These are phyloP conservation scores for Lindbergichthys nudifrons DNA, from an alignment of 2,797 vertebrate genomes.

Conservation along the genomic window DNA sequence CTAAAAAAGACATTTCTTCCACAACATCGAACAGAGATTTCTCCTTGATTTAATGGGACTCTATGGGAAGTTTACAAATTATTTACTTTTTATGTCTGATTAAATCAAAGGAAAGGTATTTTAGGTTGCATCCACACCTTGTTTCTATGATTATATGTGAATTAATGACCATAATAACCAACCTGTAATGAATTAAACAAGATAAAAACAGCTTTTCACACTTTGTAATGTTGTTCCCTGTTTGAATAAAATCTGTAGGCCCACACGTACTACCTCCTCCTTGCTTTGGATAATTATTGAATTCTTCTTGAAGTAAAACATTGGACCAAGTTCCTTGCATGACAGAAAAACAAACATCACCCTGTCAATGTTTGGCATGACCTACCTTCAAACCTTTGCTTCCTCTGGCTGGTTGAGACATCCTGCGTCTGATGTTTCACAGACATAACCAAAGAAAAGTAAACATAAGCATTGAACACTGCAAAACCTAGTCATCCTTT, in stretches of 20 bases:
- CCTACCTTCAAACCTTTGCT: background rate
- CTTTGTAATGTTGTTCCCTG: background rate
- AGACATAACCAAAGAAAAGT: slow-evolving; percentile 7
- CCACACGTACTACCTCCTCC: background rate
- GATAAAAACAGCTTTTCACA: background rate
- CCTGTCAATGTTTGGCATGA: background rate
- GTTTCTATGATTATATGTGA: background rate
- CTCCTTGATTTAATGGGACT: background rate
- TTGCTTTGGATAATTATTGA: background rate
- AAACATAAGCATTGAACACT: slow-evolving; percentile 1
- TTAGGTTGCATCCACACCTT: background rate
- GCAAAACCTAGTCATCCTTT: background rate
- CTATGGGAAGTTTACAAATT: background rate
- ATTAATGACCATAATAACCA: background rate
- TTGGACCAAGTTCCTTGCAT: too few relatives aligned
- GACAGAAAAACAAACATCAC: background rate
- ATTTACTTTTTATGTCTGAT: background rate
- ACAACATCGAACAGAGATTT: background rate
- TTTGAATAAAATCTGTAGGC: background rate
- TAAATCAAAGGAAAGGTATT: background rate
- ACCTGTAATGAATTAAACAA: too few relatives aligned
- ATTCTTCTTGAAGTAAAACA: background rate
- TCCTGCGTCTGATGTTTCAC: background rate
- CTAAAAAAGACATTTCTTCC: slow-evolving; percentile 5
- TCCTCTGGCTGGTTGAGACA: background rate